Evolutionary conservation across 2,888 invertebrate species (phyloP), one percentile per base, ranked within the genome.

Genomic region (Patella depressa): DNA sequence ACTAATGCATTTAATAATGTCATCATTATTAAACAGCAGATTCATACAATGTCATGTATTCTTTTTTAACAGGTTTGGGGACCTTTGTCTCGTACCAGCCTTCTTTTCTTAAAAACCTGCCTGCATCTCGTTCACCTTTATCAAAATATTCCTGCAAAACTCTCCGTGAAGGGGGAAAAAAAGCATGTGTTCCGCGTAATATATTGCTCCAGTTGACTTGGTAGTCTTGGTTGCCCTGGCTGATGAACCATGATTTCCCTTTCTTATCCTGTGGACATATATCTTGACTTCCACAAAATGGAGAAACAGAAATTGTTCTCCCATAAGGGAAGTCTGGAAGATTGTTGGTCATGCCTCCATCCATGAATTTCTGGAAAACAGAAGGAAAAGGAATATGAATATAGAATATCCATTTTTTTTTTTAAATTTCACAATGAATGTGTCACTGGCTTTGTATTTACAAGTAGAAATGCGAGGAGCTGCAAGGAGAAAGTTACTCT

Each of bases 271-370:
- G 57, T 2, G 97, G 97, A 75, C 98, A 98, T 85, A 99, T 98
- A 91, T 98, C 98, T 89, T 96, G 96, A 91, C 97, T 97, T 0
- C 98, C 98, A 86, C 96, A 96, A 91, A 98, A 99, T 0, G 98
- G 98, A 86, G 97, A 97, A 45, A 99, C 96, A 0, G 97, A 97
- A 80, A 99, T 95, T 0, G 98, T 98, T 90, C 97, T 95, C 0
- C 86, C 88, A 2, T 85, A 84, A 89, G 97, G 96, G 77, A 98
- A 93, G 4, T 95, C 95, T 0, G 98, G 97, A 85, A 98, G 93
- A 93, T 99, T 99, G 91, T 98, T 96, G 72, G 97, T 97, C 89
- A 97, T 96, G 7, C 98, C 98, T 2, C 98, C 98, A 89, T 99
- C 98, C 94, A 98, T 96, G 91, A 97, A 98, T 70, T 87, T 85